Percentiles rank a stretch among this genome's conserved stretches.
These are phyloP conservation scores for Rhabdophis nuchalis DNA, from an alignment of 2,797 vertebrate genomes.

Conservation along the genomic window DNA sequence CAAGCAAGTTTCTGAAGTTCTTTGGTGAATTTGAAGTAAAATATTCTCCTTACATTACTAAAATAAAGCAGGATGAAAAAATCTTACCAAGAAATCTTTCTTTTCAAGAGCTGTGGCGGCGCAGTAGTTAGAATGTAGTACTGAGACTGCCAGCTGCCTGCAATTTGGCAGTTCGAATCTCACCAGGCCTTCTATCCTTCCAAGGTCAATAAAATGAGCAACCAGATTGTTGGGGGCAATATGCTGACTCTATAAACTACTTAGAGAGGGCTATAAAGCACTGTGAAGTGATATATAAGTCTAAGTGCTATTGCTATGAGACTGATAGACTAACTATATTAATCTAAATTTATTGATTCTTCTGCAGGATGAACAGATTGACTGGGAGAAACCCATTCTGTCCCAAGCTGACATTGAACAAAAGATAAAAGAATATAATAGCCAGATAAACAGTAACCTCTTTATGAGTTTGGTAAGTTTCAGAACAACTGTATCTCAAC, in stretches of 20 bases:
- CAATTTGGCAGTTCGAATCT: too few species aligned
- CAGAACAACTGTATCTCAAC: neutral
- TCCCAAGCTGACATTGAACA: slow-evolving; percentile 82
- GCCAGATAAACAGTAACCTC: slow-evolving; percentile 92
- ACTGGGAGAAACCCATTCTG: slow-evolving; percentile 78
- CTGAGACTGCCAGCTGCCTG: too few species aligned
- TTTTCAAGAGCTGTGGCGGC: neutral
- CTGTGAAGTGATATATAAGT: too few species aligned
- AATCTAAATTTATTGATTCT: neutral
- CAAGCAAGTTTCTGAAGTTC: neutral
- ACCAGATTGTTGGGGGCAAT: too few species aligned
- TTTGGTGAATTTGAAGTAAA: neutral
- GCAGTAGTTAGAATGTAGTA: too few species aligned
- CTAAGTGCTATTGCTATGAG: neutral
- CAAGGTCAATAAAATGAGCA: too few species aligned
- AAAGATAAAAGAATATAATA: slow-evolving; percentile 91
- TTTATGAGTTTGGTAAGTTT: slow-evolving; percentile 88
- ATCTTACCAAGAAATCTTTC: neutral
- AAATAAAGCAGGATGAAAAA: neutral
- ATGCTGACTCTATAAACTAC: too few species aligned
- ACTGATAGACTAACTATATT: neutral
- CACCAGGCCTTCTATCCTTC: too few species aligned
- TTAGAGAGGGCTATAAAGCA: too few species aligned
- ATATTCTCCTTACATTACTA: neutral
- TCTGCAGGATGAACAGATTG: slow-evolving; percentile 83